These are phyloP conservation scores for Agonopterix heracliana DNA, from an alignment of 2,888 invertebrate species.

Conservation along the genomic window DNA sequence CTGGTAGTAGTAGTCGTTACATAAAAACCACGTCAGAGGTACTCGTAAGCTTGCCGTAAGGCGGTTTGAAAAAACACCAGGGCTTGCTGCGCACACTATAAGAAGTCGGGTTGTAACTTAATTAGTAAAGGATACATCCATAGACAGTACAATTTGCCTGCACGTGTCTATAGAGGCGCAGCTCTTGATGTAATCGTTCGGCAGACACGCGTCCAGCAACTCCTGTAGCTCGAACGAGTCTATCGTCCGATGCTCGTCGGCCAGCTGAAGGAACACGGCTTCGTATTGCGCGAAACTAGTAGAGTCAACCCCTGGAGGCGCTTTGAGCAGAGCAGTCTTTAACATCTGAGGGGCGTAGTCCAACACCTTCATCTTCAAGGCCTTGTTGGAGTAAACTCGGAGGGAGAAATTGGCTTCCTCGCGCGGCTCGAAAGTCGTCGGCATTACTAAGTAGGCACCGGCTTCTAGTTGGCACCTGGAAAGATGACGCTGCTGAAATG, in stretches of 20 bases:
- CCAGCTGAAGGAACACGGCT: conserved; percentile 90
- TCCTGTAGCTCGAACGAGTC: conserved; percentile 95
- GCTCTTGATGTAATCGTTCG: conserved; percentile 96
- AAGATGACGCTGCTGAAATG: conserved; percentile 5
- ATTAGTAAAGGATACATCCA: conserved; percentile 86
- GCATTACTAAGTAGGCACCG: conserved; percentile 89
- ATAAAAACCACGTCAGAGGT: too few relatives aligned
- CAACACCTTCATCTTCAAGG: conserved; percentile 84
- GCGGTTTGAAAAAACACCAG: too few relatives aligned
- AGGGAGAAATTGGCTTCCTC: conserved; percentile 93
- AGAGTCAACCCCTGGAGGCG: conserved; percentile 80
- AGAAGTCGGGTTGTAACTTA: too few relatives aligned
- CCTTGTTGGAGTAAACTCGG: conserved; percentile 86
- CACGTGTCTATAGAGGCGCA: conserved; percentile 95
- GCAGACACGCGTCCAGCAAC: conserved; percentile 90
- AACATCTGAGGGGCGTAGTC: conserved; percentile 81
- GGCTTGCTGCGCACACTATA: too few relatives aligned
- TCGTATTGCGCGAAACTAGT: conserved; percentile 91
- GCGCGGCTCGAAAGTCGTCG: conserved; percentile 93
- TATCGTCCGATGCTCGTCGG: conserved; percentile 92
- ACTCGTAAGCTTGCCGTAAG: too few relatives aligned
- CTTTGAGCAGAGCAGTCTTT: conserved; percentile 85
- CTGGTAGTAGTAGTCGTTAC: too few relatives aligned
- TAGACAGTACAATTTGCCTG: conserved; percentile 89
- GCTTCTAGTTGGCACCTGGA: conserved; percentile 86